phyloP scores from a whole-genome alignment of 2,113 vertebrate genomes.

The Patagioenas fasciata region DNA sequence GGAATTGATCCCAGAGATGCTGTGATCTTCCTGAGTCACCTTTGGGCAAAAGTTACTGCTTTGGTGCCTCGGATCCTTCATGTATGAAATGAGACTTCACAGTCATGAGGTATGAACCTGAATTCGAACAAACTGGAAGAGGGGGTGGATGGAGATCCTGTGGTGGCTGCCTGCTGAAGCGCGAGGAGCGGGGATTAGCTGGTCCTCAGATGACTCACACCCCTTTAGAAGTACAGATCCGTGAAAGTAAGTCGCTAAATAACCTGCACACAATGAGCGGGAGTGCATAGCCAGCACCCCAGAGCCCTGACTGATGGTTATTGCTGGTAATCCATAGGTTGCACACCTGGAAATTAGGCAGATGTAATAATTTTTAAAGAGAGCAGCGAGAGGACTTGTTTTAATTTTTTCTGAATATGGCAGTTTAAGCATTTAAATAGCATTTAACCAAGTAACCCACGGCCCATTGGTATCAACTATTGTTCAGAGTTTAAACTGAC shows the following conservation, averaged over 20 bases:
- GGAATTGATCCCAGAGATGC: neutral
- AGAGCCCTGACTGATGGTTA: neutral
- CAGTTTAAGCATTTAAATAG: slow-evolving; percentile 56
- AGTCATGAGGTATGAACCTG: neutral
- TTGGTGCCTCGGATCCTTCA: neutral
- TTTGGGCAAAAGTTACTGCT: neutral
- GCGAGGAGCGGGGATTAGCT: neutral
- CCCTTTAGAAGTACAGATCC: neutral
- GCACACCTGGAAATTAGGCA: neutral
- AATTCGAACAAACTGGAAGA: neutral
- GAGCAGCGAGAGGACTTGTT: neutral
- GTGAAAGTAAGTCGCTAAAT: neutral
- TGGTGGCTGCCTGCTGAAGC: neutral
- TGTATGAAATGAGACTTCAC: neutral
- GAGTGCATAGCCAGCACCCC: neutral
- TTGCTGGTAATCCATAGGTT: neutral
- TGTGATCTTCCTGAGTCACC: neutral
- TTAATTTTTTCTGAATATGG: neutral
- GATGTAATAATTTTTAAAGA: neutral
- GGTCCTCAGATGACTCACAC: neutral
- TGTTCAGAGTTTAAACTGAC: slow-evolving; percentile 71
- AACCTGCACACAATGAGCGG: neutral
- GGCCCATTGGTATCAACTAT: slow-evolving; percentile 63
- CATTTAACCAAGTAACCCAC: slow-evolving; percentile 53
- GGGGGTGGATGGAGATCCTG: neutral